Conservation (phyloP, 2,888 invertebrate species). For the Bembecia ichneumoniformis region DNA sequence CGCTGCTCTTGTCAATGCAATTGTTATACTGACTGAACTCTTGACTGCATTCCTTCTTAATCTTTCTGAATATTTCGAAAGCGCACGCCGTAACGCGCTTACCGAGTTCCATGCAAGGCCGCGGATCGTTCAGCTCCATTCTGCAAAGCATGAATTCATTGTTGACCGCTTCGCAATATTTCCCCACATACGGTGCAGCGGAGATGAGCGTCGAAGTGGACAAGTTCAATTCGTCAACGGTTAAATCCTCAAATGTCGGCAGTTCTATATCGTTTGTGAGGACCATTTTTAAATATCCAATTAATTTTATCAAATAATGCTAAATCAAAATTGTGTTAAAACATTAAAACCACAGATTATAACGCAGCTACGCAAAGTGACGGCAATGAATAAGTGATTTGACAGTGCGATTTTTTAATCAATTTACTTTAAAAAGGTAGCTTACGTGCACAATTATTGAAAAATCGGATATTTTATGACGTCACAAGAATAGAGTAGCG, state of each 20-base stretch:
- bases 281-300: constrained; percentile 61
- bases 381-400: no score
- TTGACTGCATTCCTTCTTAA: constrained; percentile 84
- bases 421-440: no score
- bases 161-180: constrained; percentile 88
- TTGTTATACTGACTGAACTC: constrained; percentile 88
- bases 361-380: no score
- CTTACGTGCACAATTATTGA: no score
- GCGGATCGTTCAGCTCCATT: constrained; percentile 84
- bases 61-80: constrained; percentile 83
- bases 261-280: constrained; percentile 76
- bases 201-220: constrained; percentile 87
- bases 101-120: constrained; percentile 87
- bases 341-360: no score
- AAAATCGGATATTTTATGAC: no score
- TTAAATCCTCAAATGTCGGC: constrained; percentile 86
- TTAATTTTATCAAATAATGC: no score
- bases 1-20: constrained; percentile 82
- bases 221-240: constrained; percentile 83
- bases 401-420: no score
- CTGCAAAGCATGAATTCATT: constrained; percentile 96
- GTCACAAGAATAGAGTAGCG: no score
- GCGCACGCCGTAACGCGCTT: constrained; percentile 91
- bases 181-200: constrained; percentile 91
- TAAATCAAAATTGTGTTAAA: no score